phyloP scores from a whole-genome alignment of 2,888 invertebrate genomes.

The Cheilosia pagana region DNA sequence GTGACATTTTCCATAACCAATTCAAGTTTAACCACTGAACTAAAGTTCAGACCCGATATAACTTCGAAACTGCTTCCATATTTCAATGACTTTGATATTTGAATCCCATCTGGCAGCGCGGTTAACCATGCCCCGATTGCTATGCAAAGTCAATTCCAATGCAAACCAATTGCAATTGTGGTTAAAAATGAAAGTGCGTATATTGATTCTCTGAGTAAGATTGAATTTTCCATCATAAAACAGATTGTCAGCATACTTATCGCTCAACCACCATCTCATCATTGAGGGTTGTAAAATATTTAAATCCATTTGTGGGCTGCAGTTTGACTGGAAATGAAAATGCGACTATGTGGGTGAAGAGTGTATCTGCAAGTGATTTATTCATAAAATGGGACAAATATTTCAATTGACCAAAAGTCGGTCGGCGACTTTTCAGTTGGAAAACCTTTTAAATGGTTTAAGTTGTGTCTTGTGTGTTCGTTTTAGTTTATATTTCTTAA shows the following conservation, averaged over 20 bases:
- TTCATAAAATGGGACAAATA: no score
- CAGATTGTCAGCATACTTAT: neutral
- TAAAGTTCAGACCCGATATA: neutral
- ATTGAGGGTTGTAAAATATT: neutral
- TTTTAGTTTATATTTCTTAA: no score
- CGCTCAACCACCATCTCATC: neutral
- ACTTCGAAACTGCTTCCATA: neutral
- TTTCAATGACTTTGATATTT: neutral
- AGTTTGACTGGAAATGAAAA: neutral
- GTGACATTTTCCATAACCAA: no score
- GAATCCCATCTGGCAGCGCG: neutral
- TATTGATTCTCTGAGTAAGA: neutral
- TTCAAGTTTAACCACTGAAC: no score
- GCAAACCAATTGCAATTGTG: neutral
- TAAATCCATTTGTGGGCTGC: neutral
- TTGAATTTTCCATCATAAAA: neutral
- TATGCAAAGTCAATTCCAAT: neutral
- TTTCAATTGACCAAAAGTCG: no score
- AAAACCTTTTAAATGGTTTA: no score
- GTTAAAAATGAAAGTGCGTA: slow-evolving; percentile 8
- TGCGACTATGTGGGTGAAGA: no score
- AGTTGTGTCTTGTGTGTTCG: no score
- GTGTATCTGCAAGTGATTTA: no score
- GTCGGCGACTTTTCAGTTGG: no score
- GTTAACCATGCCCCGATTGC: neutral